phyloP scores from a whole-genome alignment of 2,113 vertebrate genomes.

The Oxygymnocypris stewartii region DNA sequence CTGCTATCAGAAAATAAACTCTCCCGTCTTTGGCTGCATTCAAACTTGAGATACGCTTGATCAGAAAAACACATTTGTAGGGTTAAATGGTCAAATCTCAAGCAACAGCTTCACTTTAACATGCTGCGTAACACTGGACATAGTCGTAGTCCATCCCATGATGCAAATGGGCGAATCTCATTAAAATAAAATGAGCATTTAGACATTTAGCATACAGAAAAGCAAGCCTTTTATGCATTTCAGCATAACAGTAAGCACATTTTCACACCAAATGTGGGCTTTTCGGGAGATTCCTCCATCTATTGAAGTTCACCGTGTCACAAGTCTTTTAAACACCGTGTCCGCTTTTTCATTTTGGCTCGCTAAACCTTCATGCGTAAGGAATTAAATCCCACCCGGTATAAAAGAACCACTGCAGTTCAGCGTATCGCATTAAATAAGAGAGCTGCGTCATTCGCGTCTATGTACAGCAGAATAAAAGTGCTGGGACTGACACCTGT shows the following conservation, averaged over 20 bases:
- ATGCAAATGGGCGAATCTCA: slow-evolving; percentile 27
- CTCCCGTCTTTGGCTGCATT: slow-evolving; percentile 44
- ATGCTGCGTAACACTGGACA: slow-evolving; percentile 23
- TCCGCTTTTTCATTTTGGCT: slow-evolving; percentile 23
- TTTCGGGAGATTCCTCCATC: slow-evolving; percentile 25
- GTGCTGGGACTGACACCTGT: slow-evolving; percentile 68
- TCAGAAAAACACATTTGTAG: background rate
- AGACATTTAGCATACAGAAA: background rate
- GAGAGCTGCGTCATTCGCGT: slow-evolving; percentile 59
- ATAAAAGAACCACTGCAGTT: slow-evolving; percentile 45
- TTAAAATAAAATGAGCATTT: background rate
- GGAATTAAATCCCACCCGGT: slow-evolving; percentile 13
- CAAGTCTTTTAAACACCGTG: slow-evolving; percentile 29
- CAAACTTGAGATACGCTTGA: slow-evolving; percentile 21
- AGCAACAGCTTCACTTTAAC: slow-evolving; percentile 1
- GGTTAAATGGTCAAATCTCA: slow-evolving; percentile 14
- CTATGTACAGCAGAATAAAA: slow-evolving; percentile 71
- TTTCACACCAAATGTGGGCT: background rate
- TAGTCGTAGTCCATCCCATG: background rate
- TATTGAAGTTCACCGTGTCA: slow-evolving; percentile 5
- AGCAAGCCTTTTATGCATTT: background rate
- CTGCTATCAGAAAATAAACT: background rate
- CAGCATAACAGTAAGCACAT: background rate
- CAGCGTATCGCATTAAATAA: slow-evolving; percentile 53
- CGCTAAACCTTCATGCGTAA: slow-evolving; percentile 47